Evolutionary conservation across 2,888 invertebrate genomes (phyloP).

Genomic region (Drosophila vallismaia): DNA sequence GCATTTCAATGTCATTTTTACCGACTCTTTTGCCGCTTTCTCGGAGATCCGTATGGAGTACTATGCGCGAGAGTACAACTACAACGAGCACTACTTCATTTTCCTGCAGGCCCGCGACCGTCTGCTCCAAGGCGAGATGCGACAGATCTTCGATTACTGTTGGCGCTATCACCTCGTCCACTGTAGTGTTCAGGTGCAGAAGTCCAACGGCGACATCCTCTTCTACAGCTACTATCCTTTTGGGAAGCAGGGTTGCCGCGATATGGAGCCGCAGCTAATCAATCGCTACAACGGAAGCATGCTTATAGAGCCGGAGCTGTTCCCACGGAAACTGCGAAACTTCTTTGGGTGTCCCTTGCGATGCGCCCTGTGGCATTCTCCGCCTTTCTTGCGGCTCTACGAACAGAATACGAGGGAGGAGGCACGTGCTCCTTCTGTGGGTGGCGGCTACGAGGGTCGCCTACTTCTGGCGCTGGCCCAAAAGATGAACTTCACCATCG

Average conservation of each 20-base stretch:
- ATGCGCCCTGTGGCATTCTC: conserved; percentile 50
- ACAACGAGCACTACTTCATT: conserved; percentile 75
- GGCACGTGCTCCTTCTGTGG: conserved; percentile 4
- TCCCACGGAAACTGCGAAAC: conserved; percentile 67
- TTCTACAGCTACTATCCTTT: conserved; percentile 78
- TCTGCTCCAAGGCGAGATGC: conserved; percentile 59
- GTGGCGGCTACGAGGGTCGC: conserved; percentile 65
- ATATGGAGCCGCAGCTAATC: conserved; percentile 55
- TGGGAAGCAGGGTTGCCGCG: conserved; percentile 45
- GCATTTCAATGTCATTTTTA: conserved; percentile 65
- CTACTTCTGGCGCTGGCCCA: conserved; percentile 56
- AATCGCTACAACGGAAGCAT: conserved; percentile 59
- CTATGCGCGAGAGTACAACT: conserved; percentile 63
- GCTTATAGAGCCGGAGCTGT: conserved; percentile 51
- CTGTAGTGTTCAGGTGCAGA: conserved; percentile 76
- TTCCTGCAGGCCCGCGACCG: conserved; percentile 70
- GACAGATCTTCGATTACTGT: conserved; percentile 71
- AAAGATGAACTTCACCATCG: conserved; percentile 62
- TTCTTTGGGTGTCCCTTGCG: conserved; percentile 68
- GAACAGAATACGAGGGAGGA: background rate
- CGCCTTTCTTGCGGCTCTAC: conserved; percentile 54
- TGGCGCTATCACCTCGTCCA: conserved; percentile 74
- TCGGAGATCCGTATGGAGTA: conserved; percentile 63
- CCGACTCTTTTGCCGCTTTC: conserved; percentile 76
- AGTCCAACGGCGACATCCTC: conserved; percentile 62